Percentiles rank a stretch among this genome's conserved stretches.
These are phyloP conservation scores for Rhincodon typus DNA, from an alignment of 2,797 vertebrate species.

Conservation along the genomic window DNA sequence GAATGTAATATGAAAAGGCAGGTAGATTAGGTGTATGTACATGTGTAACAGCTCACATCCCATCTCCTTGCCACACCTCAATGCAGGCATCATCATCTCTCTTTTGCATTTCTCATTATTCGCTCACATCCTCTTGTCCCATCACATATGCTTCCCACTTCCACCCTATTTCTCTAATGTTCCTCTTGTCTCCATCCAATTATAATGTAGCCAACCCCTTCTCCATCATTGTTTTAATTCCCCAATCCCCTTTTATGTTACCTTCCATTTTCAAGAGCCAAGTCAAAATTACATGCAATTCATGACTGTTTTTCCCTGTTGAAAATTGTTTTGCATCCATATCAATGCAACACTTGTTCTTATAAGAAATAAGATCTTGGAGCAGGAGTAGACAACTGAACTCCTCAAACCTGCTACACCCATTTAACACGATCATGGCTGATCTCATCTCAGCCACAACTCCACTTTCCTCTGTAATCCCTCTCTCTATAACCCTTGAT, in stretches of 20 bases:
- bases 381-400: too few relatives aligned
- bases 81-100: background rate
- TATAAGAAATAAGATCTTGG: too few relatives aligned
- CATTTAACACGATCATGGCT: too few relatives aligned
- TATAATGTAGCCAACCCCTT: background rate
- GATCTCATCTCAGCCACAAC: too few relatives aligned
- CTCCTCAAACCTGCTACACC: too few relatives aligned
- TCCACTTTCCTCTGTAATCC: too few relatives aligned
- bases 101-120: background rate
- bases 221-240: background rate
- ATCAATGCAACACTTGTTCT: background rate
- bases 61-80: background rate
- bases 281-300: background rate
- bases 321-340: too few relatives aligned
- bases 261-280: background rate
- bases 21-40: background rate
- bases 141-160: background rate
- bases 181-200: background rate
- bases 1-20: background rate
- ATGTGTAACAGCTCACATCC: background rate
- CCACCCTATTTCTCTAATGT: background rate
- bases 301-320: background rate
- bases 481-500: too few relatives aligned
- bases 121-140: background rate
- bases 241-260: background rate